phyloP scores from a whole-genome alignment of 2,797 vertebrate species.

The Alauda arvensis region DNA sequence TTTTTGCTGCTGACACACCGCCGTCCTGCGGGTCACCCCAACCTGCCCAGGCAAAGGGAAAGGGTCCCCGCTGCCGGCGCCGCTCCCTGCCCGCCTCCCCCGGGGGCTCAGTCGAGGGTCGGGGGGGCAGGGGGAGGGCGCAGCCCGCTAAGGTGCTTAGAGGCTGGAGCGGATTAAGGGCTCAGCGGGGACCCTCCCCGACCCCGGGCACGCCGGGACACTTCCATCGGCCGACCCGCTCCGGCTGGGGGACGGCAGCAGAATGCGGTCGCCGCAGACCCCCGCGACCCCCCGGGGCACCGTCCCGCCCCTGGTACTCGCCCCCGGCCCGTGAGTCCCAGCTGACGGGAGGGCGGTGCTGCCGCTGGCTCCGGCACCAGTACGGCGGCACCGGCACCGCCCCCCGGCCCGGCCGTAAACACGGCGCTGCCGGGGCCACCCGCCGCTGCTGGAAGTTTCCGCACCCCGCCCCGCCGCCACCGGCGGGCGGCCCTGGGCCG shows the following conservation, averaged over 20 bases:
- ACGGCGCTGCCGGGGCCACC: not conserved
- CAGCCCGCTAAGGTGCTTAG: slow-evolving; percentile 28
- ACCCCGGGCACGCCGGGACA: not conserved
- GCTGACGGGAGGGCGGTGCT: not conserved
- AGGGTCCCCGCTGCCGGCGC: no score
- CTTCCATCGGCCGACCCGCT: not conserved
- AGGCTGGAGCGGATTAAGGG: slow-evolving; percentile 16
- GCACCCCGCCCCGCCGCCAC: not conserved
- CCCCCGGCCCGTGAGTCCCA: not conserved
- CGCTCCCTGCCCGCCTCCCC: not conserved
- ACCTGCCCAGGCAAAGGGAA: not conserved
- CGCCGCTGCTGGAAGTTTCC: slow-evolving; percentile 28
- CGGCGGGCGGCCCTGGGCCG: not conserved
- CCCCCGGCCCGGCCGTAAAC: slow-evolving; percentile 6
- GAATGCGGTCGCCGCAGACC: not conserved
- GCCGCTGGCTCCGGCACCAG: not conserved
- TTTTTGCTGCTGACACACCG: not conserved
- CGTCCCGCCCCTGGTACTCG: not conserved
- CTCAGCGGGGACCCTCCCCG: not conserved
- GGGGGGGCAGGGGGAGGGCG: not conserved
- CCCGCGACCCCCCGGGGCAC: not conserved
- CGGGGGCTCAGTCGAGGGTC: not conserved
- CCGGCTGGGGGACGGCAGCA: not conserved
- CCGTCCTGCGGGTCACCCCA: not conserved
- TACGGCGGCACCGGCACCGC: not conserved